Evolutionary conservation across 2,888 invertebrate species (phyloP).

Genomic region (Philhelius pedissequus): DNA sequence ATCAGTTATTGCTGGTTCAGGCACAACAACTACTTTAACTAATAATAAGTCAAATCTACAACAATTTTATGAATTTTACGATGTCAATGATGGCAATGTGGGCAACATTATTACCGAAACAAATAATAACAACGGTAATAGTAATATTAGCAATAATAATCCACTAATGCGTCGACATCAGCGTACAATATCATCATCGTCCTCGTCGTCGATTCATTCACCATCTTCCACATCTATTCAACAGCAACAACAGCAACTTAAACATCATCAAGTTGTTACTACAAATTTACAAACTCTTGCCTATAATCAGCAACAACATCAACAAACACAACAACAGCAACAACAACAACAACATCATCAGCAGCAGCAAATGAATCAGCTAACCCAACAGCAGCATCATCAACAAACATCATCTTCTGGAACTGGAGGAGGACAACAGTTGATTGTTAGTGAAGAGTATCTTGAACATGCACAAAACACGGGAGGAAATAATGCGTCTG

Average conservation of each 20-base stretch:
- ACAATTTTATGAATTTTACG: constrained; percentile 71
- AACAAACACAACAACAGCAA: constrained; percentile 70
- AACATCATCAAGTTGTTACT: constrained; percentile 69
- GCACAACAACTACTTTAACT: constrained; percentile 65
- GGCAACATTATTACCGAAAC: constrained; percentile 59
- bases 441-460: constrained; percentile 74
- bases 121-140: constrained; percentile 57
- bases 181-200: constrained; percentile 68
- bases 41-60: constrained; percentile 63
- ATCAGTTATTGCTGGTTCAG: constrained; percentile 69
- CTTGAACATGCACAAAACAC: constrained; percentile 70
- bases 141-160: constrained; percentile 58
- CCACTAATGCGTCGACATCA: constrained; percentile 69
- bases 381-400: constrained; percentile 69
- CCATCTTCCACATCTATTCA: constrained; percentile 66
- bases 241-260: constrained; percentile 70
- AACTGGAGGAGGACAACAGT: constrained; percentile 70
- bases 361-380: constrained; percentile 69
- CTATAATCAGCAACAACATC: constrained; percentile 70
- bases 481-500: constrained; percentile 41
- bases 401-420: constrained; percentile 38
- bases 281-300: constrained; percentile 55
- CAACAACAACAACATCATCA: constrained; percentile 66
- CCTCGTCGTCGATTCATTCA: constrained; percentile 65
- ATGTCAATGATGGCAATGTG: constrained; percentile 70